phyloP scores from a whole-genome alignment of 2,113 vertebrate genomes.

The Trichomycterus rosablanca region DNA sequence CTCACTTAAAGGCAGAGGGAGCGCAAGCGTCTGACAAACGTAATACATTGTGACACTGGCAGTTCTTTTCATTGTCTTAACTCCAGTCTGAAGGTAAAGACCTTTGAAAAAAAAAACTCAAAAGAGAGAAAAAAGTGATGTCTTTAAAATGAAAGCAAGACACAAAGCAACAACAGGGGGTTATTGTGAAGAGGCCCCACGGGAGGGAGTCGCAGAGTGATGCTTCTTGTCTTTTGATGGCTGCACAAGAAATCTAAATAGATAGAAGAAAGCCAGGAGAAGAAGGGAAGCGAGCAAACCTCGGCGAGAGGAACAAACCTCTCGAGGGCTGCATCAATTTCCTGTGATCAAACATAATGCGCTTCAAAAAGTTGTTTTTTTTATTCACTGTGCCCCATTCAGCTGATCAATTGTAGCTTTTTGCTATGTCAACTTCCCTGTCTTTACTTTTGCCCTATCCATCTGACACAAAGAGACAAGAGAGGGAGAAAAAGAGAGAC shows the following conservation, averaged over 20 bases:
- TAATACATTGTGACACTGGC: constrained; percentile 92
- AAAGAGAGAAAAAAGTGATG: constrained; percentile 76
- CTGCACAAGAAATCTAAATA: constrained; percentile 80
- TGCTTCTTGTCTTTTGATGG: constrained; percentile 99
- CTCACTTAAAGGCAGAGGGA: constrained; percentile 69
- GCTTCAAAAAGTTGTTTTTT: constrained; percentile 92
- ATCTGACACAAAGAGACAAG: constrained; percentile 78
- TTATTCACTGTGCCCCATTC: constrained; percentile 72
- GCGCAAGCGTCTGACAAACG: constrained; percentile 77
- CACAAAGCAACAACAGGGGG: constrained; percentile 99
- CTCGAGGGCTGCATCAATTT: constrained; percentile 95
- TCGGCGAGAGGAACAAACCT: constrained; percentile 75
- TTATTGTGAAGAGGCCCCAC: constrained; percentile 89
- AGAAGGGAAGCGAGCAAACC: constrained; percentile 45
- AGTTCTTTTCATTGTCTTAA: constrained; percentile 89
- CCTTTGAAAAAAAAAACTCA: constrained; percentile 73
- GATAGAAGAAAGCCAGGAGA: constrained; percentile 25
- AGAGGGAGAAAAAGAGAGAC: constrained; percentile 44
- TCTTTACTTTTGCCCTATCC: constrained; percentile 68
- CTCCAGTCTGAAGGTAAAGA: constrained; percentile 99
- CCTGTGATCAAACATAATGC: constrained; percentile 99
- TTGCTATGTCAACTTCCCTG: constrained; percentile 64
- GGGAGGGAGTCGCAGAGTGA: constrained; percentile 92
- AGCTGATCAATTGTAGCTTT: constrained; percentile 97
- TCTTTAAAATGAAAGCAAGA: constrained; percentile 98